Base-by-base conservation (phyloP, 2,888 invertebrate species). In the Hypercompe scribonia region DNA sequence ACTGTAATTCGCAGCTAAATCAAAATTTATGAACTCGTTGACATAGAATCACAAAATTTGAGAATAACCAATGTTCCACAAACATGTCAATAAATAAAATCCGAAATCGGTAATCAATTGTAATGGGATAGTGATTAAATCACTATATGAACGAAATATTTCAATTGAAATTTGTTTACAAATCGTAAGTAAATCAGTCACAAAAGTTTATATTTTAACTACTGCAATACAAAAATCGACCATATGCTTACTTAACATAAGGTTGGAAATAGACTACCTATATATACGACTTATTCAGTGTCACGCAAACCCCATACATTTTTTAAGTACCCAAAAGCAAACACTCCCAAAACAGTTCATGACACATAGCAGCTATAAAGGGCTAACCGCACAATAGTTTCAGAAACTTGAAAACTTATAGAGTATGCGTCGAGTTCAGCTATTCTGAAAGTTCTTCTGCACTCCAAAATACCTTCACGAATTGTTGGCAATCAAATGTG, bases 391-490 rank as follows among this genome's bases (percentile, higher is more conserved):
- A 79, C 78, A 79, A 83, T 85, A 86, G 86, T 87, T 87, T 73
- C 76, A 73, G 76, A 70, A 84, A 81, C 82, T 84, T 81, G 65
- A 76, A 81, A 84, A 84, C 80, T 84, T 84, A 86, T 79, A 76
- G 78, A 77, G 75, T 69, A 80, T 77, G 76, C 74, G 66, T 78
- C 77, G 83, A 88, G 81, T 88, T 84, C 78, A 80, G 84, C 79
- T 82, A 85, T 80, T 84, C 80, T 71, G 67, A 66, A 88, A 89
- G 86, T 87, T 87, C 65, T 85, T 84, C 81, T 80, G 66, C 73
- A 31, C 76, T 39, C 77, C 77, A 76, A 72, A 76, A 86, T 87
- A 77, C 71, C 78, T 78, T 73, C 33, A 66, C 70, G 74, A 76
- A 81, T 86, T 80, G 84, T 87, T 84, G 67, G 46, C 72, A 79